Evolutionary conservation across 1,140 invertebrate genomes (phyloP), one percentile per base, ranked within the genome.

Genomic region (Brachionus plicatilis): DNA sequence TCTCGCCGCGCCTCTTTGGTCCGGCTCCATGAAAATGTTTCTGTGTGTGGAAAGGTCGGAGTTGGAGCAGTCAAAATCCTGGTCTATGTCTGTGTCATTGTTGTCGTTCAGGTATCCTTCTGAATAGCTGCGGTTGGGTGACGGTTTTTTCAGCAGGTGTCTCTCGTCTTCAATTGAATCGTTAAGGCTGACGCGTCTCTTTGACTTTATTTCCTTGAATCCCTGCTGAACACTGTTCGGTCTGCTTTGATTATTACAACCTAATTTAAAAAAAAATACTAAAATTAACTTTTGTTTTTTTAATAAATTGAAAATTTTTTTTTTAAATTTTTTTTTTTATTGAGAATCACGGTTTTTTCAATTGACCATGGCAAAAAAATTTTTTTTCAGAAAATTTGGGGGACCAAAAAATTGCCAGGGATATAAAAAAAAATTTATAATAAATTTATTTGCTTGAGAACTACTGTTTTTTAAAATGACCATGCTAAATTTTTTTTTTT

Each of bases 31-130:
- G n/a, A 9, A 5, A 7, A 0, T 27, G 53, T 24, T 9, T 9
- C 5, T 60, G 53, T 60, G 27, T 60, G 7, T 60, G 17, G n/a
- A 72, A 11, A 43, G n/a, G 20, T 41, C 68, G 9, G 33, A 41
- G 33, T 72, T 72, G 0, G 68, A 72, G 17, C 68, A 72, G 41
- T 72, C 68, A 72, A 72, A 43, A 72, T 72, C 68, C 6, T 47
- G 33, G 37, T 72, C 68, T 72, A 72, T 72, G 11, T 72, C 68
- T 43, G 68, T 72, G 68, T 72, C 68, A 72, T 72, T 72, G 27
- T 29, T 29, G 33, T 68, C 33, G 33, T 68, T 68, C 43, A 72
- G 37, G 33, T 43, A 72, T 8, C 37, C 41, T 43, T 72, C 68
- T 8, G 68, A 72, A 72, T 72, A 72, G 41, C 68, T 72, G 33